Base-by-base conservation (phyloP, 2,797 vertebrate genomes). In the Apogon talboti region DNA sequence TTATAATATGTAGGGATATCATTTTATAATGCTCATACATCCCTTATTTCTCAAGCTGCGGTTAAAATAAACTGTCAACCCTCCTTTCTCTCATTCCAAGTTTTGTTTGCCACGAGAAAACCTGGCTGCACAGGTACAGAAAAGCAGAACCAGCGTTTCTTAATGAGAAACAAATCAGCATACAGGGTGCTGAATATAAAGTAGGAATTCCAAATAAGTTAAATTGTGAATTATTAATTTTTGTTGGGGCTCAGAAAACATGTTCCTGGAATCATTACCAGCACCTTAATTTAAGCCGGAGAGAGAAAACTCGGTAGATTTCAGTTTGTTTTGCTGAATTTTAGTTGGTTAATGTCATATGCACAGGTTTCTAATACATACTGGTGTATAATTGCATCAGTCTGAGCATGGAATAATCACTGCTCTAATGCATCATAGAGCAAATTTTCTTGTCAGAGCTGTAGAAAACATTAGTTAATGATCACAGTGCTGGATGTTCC, bases 161-260 rank as follows among this genome's bases (percentile, higher is more conserved):
- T 8, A 10, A 43, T 50, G 14, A 66, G 37, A 55, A 41, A 55
- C n/a, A 44, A 46, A 58, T 35, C 43, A 46, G 55, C 55, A 58
- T 46, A 45, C 51, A 45, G 15, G 14, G 6, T 12, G 6, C 19
- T 40, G 18, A 76, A 30, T 37, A 64, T 60, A 48, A 48, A 44
- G 14, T 37, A 49, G 55, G 40, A 57, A 9, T n/a, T 44, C 28
- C 42, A 19, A 56, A 54, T 33, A 16, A n/a, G 40, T 52, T 28
- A 11, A 43, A 40, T 40, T 52, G 11, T 37, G 19, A 45, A 53
- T 52, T 11, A 33, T 33, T 35, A 15, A 40, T 50, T 21, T 67
- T 15, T 16, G 24, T 13, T 44, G 43, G 28, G 18, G 14, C 33
- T 64, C 5, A 35, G 54, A 50, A 57, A 40, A 45, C 30, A 46